Conservation (phyloP, 2,888 invertebrate species). For the Athalia cordata region DNA sequence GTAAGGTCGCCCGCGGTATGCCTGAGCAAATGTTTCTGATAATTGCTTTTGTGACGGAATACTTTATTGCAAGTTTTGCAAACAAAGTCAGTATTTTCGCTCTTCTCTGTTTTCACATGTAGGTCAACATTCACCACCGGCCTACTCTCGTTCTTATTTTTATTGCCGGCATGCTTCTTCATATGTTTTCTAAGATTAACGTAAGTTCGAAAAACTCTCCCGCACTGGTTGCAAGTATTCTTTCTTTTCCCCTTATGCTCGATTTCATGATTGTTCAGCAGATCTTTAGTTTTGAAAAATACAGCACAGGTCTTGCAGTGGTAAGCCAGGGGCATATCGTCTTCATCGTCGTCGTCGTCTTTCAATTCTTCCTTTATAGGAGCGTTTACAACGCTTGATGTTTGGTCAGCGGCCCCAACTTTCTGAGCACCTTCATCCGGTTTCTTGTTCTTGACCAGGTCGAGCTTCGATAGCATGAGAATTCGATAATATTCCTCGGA, state of each 20-base stretch:
- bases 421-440: slow-evolving; percentile 6
- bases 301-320: slow-evolving; percentile 63
- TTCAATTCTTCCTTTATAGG: slow-evolving; percentile 47
- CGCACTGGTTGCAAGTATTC: slow-evolving; percentile 66
- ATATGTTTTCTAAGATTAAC: slow-evolving; percentile 65
- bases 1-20: slow-evolving; percentile 67
- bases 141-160: slow-evolving; percentile 44
- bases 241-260: slow-evolving; percentile 65
- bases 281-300: slow-evolving; percentile 61
- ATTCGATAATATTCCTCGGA: slow-evolving; percentile 64
- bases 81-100: slow-evolving; percentile 58
- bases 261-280: slow-evolving; percentile 62
- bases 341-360: slow-evolving; percentile 51
- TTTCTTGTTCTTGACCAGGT: slow-evolving; percentile 61
- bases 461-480: slow-evolving; percentile 65
- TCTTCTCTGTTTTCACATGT: slow-evolving; percentile 59
- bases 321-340: slow-evolving; percentile 64
- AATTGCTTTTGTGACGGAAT: slow-evolving; percentile 69
- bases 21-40: slow-evolving; percentile 66
- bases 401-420: slow-evolving; percentile 26
- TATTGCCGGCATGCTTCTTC: slow-evolving; percentile 62
- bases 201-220: slow-evolving; percentile 62
- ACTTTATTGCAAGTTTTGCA: slow-evolving; percentile 68
- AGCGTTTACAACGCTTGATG: slow-evolving; percentile 25
- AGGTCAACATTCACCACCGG: slow-evolving; percentile 33